Evolutionary conservation across 2,113 vertebrate genomes (phyloP).

Genomic region (Myotis lucifugus): DNA sequence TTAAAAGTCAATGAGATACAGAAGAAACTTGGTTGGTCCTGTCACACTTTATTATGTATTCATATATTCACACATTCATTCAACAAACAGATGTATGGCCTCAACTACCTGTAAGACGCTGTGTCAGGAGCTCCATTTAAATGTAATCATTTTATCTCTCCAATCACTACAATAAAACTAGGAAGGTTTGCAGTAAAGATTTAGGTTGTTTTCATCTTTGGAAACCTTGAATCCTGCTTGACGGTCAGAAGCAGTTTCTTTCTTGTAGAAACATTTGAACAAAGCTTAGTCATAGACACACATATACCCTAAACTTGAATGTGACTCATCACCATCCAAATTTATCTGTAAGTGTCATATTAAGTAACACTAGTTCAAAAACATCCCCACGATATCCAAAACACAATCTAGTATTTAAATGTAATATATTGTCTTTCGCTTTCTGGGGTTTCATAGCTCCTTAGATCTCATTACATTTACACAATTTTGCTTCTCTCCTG

Average conservation of each 20-base stretch:
- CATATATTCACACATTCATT: neutral
- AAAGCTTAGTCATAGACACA: conserved; percentile 57
- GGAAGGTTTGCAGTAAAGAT: neutral
- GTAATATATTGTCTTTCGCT: neutral
- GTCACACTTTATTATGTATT: neutral
- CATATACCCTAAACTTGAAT: conserved; percentile 40
- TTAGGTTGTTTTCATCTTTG: neutral
- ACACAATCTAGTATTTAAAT: conserved; percentile 26
- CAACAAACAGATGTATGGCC: neutral
- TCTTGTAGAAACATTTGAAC: conserved; percentile 1
- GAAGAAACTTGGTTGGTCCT: neutral
- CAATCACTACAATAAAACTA: neutral
- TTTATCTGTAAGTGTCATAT: neutral
- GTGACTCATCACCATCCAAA: conserved; percentile 10
- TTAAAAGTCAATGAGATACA: neutral
- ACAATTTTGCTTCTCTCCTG: neutral
- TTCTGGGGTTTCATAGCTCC: neutral
- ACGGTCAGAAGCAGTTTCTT: neutral
- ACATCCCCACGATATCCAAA: neutral
- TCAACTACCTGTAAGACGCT: neutral
- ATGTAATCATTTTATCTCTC: neutral
- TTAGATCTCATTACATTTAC: neutral
- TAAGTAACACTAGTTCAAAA: conserved; percentile 37
- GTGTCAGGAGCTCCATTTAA: neutral
- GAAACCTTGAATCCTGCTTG: neutral